phyloP scores from a whole-genome alignment of 1,140 invertebrate species.

The Eriocheir sinensis region DNA sequence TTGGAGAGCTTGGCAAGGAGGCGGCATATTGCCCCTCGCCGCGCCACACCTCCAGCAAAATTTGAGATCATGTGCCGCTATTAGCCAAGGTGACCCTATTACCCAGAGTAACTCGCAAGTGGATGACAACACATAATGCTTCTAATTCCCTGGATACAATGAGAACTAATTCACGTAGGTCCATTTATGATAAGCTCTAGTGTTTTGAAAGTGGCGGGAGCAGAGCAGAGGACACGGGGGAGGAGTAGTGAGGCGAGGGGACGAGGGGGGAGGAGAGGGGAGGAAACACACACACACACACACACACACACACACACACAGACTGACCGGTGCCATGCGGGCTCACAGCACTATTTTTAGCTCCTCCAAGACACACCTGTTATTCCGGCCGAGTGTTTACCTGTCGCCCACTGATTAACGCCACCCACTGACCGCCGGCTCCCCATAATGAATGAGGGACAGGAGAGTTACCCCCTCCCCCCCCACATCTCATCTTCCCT shows the following conservation, averaged over 20 bases:
- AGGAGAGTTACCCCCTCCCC: neutral
- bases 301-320: too few relatives aligned
- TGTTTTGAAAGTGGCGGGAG: neutral
- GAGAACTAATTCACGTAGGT: neutral
- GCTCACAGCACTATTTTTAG: neutral
- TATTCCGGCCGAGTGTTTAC: neutral
- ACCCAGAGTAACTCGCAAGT: neutral
- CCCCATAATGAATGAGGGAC: too few relatives aligned
- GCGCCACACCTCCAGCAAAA: neutral
- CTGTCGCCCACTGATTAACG: neutral
- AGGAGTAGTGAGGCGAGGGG: too few relatives aligned
- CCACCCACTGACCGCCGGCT: neutral
- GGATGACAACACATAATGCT: neutral
- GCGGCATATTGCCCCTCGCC: neutral
- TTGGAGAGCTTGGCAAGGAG: neutral
- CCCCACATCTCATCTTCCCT: neutral
- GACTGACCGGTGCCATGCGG: neutral
- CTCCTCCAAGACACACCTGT: neutral
- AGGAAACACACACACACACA: too few relatives aligned
- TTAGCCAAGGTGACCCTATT: neutral
- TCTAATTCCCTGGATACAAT: neutral
- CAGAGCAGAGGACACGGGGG: too few relatives aligned
- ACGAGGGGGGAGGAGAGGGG: too few relatives aligned
- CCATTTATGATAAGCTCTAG: neutral
- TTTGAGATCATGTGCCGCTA: neutral